phyloP scores from a whole-genome alignment of 2,888 invertebrate genomes.

The Neuroscelio doddi region DNA sequence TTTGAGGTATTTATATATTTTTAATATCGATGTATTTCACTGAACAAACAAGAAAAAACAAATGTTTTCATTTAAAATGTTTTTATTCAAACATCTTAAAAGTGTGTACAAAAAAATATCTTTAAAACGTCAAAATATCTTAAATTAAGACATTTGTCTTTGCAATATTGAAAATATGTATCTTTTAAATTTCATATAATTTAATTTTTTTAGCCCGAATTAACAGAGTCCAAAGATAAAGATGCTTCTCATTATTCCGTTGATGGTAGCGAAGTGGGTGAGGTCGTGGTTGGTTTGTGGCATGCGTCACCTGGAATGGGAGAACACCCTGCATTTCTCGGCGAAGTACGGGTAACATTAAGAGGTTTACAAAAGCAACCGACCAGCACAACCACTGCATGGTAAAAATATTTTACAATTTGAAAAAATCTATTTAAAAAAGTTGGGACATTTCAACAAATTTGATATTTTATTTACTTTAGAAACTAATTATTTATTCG shows the following conservation, averaged over 20 bases:
- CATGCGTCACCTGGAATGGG: conserved; percentile 86
- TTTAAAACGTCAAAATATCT: no score
- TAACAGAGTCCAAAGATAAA: conserved; percentile 66
- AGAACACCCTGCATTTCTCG: conserved; percentile 88
- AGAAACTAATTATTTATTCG: no score
- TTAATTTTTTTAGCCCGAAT: conserved; percentile 56
- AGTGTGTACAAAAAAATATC: no score
- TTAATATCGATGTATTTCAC: background rate
- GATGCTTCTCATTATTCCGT: conserved; percentile 67
- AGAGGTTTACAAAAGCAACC: conserved; percentile 79
- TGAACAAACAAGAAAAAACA: background rate
- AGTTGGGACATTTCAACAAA: no score
- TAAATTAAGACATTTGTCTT: no score
- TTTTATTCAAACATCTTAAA: no score
- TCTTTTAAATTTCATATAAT: conserved; percentile 14
- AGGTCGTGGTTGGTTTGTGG: conserved; percentile 88
- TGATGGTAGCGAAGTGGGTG: conserved; percentile 82
- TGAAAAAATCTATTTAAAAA: no score
- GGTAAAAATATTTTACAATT: conserved; percentile 73
- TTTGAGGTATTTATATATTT: conserved; percentile 75
- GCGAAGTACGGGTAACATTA: conserved; percentile 88
- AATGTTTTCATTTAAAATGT: background rate
- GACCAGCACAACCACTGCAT: conserved; percentile 79
- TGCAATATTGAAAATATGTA: background rate
- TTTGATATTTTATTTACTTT: no score